These are phyloP conservation scores for Keiferia lycopersicella DNA, from an alignment of 2,888 invertebrate genomes.

Conservation along the genomic window DNA sequence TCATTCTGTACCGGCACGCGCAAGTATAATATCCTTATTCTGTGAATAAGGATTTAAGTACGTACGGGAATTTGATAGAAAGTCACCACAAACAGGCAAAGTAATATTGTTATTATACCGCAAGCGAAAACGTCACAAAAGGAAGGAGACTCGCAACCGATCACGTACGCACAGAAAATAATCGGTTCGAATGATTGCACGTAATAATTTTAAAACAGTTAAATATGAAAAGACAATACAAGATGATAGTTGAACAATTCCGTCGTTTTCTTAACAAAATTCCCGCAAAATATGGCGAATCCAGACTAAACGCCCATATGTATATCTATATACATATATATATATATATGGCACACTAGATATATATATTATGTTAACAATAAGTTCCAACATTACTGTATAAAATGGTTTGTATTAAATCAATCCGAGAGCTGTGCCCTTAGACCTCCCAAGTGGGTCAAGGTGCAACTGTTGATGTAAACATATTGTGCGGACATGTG, in stretches of 20 bases:
- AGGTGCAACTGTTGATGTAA: conserved; percentile 32
- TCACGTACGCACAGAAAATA: not conserved
- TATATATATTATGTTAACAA: too few species aligned
- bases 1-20: too few species aligned
- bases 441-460: conserved; percentile 41
- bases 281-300: too few species aligned
- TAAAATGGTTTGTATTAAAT: not conserved
- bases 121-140: not conserved
- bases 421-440: conserved; percentile 33
- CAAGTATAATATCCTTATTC: too few species aligned
- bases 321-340: too few species aligned
- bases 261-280: too few species aligned
- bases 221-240: too few species aligned
- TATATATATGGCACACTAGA: not conserved
- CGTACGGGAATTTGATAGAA: too few species aligned
- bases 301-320: too few species aligned
- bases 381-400: not conserved
- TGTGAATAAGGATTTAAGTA: too few species aligned
- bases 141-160: not conserved
- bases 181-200: not conserved
- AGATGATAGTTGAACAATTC: too few species aligned
- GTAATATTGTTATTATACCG: not conserved
- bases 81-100: not conserved
- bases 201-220: too few species aligned
- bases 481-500: conserved; percentile 10